Conservation (phyloP, 2,797 vertebrate genomes). For the Monodelphis domestica region DNA sequence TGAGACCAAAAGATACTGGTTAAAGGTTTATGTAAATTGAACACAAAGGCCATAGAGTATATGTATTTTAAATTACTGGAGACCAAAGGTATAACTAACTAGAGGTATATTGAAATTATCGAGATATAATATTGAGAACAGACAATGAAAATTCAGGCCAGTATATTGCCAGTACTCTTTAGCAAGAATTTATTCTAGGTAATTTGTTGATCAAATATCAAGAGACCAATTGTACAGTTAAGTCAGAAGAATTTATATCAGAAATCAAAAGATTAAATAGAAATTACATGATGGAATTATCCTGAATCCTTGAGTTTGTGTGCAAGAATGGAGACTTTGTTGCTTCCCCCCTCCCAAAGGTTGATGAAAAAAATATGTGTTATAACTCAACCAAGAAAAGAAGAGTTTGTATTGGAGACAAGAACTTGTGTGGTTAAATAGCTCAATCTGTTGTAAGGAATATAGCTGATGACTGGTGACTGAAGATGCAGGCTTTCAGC, state of each 20-base stretch:
- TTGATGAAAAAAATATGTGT: constrained; percentile 52
- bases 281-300: neutral
- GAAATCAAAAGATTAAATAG: constrained; percentile 46
- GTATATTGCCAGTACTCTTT: constrained; percentile 62
- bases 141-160: constrained; percentile 18
- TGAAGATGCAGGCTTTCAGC: neutral
- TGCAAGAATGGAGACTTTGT: constrained; percentile 44
- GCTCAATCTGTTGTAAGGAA: neutral
- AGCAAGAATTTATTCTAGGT: constrained; percentile 58
- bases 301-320: constrained; percentile 44
- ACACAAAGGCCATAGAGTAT: neutral
- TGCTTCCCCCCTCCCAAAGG: constrained; percentile 48
- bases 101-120: constrained; percentile 39
- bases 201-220: constrained; percentile 56
- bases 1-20: constrained; percentile 21
- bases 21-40: constrained; percentile 40
- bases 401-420: constrained; percentile 8
- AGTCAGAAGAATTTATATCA: neutral
- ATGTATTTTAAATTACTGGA: neutral
- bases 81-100: neutral
- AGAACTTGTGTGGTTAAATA: constrained; percentile 26
- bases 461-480: constrained; percentile 38
- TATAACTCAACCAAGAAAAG: constrained; percentile 44
- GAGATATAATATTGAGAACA: constrained; percentile 41
- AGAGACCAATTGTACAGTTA: constrained; percentile 33